phyloP scores from a whole-genome alignment of 2,888 invertebrate species.

The Drosophila lacicola region DNA sequence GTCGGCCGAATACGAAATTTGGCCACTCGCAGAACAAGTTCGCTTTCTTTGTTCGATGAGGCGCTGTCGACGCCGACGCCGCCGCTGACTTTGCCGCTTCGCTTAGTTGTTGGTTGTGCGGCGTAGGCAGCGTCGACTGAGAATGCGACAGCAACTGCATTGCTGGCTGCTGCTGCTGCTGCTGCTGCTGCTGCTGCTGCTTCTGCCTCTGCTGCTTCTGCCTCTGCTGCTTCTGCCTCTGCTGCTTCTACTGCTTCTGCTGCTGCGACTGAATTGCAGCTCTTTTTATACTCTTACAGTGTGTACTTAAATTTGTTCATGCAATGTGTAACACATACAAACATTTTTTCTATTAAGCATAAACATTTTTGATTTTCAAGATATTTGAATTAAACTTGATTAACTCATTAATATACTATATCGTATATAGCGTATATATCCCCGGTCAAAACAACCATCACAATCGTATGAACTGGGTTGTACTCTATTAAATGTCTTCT shows the following conservation, averaged over 20 bases:
- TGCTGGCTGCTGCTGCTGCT: slow-evolving; percentile 10
- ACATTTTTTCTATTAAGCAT: too few species aligned
- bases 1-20: slow-evolving; percentile 32
- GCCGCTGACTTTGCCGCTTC: slow-evolving; percentile 13
- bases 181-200: not conserved
- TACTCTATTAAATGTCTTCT: too few species aligned
- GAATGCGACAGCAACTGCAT: not conserved
- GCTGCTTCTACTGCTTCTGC: not conserved
- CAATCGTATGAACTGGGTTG: too few species aligned
- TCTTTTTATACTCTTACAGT: not conserved
- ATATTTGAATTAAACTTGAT: too few species aligned
- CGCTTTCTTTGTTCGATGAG: slow-evolving; percentile 74
- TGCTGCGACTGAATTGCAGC: not conserved
- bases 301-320: not conserved
- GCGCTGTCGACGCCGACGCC: slow-evolving; percentile 11
- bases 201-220: not conserved
- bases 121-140: not conserved
- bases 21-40: slow-evolving; percentile 61
- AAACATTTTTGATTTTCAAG: too few species aligned
- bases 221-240: not conserved
- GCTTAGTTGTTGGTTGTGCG: slow-evolving; percentile 17
- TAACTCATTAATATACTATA: too few species aligned
- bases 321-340: not conserved
- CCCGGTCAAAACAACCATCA: too few species aligned
- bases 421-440: too few species aligned